These are phyloP conservation scores for Aptenodytes forsteri DNA, from an alignment of 2,113 vertebrate genomes.

Conservation along the genomic window DNA sequence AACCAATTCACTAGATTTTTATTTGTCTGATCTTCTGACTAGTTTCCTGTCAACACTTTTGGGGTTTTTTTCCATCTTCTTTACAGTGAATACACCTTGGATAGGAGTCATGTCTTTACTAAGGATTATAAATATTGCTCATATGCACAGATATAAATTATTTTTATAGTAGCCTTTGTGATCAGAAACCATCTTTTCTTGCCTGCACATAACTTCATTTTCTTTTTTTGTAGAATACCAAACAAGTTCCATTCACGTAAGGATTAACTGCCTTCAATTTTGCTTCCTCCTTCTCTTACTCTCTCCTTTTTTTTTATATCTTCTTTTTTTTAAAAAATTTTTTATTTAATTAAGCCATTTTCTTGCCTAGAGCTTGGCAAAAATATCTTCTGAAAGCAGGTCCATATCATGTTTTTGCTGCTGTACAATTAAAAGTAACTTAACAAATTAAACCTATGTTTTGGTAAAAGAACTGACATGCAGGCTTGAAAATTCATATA, in stretches of 20 bases:
- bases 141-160: not conserved
- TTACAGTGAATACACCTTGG: not conserved
- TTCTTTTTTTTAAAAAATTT: not conserved
- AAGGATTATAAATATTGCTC: not conserved
- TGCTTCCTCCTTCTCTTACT: not conserved
- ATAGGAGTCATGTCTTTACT: not conserved
- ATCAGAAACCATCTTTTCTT: not conserved
- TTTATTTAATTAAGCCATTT: conserved; percentile 6
- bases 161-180: not conserved
- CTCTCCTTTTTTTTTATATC: too few relatives aligned
- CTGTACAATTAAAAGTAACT: conserved; percentile 32
- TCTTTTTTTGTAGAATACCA: not conserved
- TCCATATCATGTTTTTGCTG: not conserved
- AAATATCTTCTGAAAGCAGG: not conserved
- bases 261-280: not conserved
- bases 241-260: not conserved
- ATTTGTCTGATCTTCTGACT: not conserved
- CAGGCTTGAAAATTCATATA: not conserved
- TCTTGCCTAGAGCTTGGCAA: not conserved
- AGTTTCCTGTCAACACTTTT: not conserved
- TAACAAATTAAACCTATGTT: not conserved
- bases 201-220: not conserved
- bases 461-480: not conserved
- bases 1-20: not conserved
- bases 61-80: accelerated